Percentiles rank a stretch among this genome's conserved stretches.
Evolutionary conservation across 2,113 vertebrate genomes (phyloP).

Genomic region (Erinaceus europaeus): DNA sequence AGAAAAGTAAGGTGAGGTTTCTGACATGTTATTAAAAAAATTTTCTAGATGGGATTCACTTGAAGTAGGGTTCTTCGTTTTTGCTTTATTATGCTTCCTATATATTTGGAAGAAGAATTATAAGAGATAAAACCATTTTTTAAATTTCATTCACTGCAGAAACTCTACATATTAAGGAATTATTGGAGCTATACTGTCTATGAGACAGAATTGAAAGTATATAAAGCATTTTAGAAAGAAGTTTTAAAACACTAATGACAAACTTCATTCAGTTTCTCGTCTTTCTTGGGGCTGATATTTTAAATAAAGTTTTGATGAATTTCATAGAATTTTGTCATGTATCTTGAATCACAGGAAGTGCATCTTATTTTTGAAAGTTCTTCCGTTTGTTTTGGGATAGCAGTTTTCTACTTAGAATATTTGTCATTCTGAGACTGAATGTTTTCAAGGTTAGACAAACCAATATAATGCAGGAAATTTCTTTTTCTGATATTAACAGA

Average conservation of each 20-base stretch:
- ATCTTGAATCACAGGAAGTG: background rate
- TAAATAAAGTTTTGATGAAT: background rate
- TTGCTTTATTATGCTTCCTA: conserved; percentile 1
- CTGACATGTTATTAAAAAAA: conserved; percentile 12
- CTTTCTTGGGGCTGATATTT: background rate
- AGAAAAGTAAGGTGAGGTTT: background rate
- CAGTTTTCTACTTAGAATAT: background rate
- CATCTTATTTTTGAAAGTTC: background rate
- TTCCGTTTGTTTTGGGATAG: background rate
- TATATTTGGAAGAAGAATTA: background rate
- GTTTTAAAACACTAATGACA: background rate
- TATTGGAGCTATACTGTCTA: background rate
- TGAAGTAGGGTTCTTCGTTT: background rate
- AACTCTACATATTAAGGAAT: background rate
- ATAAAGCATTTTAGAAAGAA: background rate
- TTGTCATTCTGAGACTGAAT: background rate
- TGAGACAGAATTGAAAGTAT: background rate
- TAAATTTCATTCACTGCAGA: background rate
- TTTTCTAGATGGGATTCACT: background rate
- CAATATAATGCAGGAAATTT: background rate
- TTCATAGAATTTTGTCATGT: background rate
- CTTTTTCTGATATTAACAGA: background rate
- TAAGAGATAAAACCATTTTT: background rate
- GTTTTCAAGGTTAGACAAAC: background rate
- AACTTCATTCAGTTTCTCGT: background rate